Evolutionary conservation across 2,797 vertebrate species (phyloP).

Genomic region (Peromyscus eremicus): DNA sequence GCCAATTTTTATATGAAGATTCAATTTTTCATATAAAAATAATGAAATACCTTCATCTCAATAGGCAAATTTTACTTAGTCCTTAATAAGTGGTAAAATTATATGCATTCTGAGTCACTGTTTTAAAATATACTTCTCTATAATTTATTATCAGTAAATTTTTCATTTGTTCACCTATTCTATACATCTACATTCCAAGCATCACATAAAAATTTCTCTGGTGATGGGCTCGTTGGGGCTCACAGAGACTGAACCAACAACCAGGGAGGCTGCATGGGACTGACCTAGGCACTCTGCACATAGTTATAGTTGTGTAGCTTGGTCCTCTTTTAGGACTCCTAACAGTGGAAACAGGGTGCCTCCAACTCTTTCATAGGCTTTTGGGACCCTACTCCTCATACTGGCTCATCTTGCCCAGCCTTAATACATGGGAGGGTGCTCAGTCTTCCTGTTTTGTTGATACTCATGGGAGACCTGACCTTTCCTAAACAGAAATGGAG

Average conservation of each 20-base stretch:
- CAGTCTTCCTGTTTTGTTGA: background rate
- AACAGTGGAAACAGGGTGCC: background rate
- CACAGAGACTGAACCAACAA: background rate
- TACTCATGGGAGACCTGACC: background rate
- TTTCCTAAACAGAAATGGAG: background rate
- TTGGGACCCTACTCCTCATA: background rate
- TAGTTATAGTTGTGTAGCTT: background rate
- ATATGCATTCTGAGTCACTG: background rate
- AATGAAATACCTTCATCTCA: background rate
- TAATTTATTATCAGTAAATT: background rate
- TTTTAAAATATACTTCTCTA: background rate
- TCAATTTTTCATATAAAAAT: background rate
- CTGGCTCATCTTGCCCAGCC: background rate
- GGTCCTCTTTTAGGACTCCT: background rate
- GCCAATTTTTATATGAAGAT: background rate
- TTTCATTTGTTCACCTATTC: background rate
- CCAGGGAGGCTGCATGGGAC: background rate
- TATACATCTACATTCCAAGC: background rate
- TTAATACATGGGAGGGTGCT: background rate
- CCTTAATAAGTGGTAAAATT: background rate
- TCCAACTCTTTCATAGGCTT: background rate
- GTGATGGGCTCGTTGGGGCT: background rate
- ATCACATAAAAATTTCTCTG: background rate
- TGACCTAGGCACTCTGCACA: background rate
- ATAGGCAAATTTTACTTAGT: background rate